Base-by-base conservation (phyloP, 1,140 invertebrate species). In the Contarinia nasturtii region DNA sequence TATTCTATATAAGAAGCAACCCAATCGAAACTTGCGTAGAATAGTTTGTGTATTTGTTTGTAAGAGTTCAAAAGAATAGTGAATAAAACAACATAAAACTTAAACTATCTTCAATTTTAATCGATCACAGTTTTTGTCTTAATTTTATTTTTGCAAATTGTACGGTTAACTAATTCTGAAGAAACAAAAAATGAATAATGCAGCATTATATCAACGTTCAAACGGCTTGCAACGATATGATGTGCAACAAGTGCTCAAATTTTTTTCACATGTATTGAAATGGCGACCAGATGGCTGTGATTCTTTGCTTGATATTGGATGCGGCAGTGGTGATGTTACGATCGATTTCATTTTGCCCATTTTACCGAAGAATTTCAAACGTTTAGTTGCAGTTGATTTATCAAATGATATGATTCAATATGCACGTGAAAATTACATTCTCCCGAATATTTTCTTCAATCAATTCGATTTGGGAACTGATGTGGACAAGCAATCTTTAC, bases 271-370 rank as follows among this genome's bases (percentile, higher is more conserved):
- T 3, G 64, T 67, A 37, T 68, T 80, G 14, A 62, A 69, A 50
- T 80, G 77, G 77, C 66, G 67, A 43, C 54, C 60, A 5, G 62
- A 66, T 21, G 68, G 67, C 2, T 61, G 63, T 3, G 69, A 74
- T 27, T 67, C 66, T 38, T 62, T 84, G 1, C 63, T 88, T 48
- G 86, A 90, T 54, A 71, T 89, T 14, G 86, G 86, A 1, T 85
- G 80, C 45, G 86, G 83, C 0, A 77, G 82, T 15, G 85, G 84
- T 0, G 70, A 77, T 52, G 75, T 86, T 7, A 82, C 80, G 0
- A 69, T 70, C 12, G 68, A 76, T 19, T 59, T 85, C n/a, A 61
- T 88, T 10, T 59, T 76, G 42, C 76, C 76, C 1, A 65, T 69
- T 49, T 54, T 87, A n/a, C 75, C 80, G 0, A 52, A 57, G 2